These are phyloP conservation scores for Sus cebifrons DNA, from an alignment of 2,797 vertebrate species.

Conservation along the genomic window DNA sequence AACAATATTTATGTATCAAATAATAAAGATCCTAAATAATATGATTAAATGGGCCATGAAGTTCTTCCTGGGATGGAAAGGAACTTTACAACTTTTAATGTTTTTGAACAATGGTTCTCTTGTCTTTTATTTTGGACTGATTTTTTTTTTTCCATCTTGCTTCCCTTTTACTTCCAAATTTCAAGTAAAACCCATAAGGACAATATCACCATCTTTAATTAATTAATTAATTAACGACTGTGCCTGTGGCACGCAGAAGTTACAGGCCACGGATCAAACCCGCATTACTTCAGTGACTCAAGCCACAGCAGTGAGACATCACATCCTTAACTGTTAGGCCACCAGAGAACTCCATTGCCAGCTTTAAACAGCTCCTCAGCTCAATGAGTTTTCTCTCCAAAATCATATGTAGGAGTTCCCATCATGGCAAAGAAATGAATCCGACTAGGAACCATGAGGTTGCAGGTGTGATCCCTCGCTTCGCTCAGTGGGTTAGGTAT, in stretches of 20 bases:
- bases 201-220: not conserved
- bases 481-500: too few relatives aligned
- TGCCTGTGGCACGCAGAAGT: too few relatives aligned
- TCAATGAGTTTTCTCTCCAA: constrained; percentile 55
- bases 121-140: constrained; percentile 71
- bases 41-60: constrained; percentile 57
- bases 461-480: too few relatives aligned
- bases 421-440: too few relatives aligned
- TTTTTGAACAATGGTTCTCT: constrained; percentile 42
- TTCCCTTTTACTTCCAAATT: constrained; percentile 71
- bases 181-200: constrained; percentile 65
- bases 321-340: too few relatives aligned
- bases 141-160: constrained; percentile 65
- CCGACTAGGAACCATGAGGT: too few relatives aligned
- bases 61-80: not conserved
- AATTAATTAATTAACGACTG: too few relatives aligned
- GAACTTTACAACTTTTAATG: constrained; percentile 40
- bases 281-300: too few relatives aligned
- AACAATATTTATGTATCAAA: constrained; percentile 27
- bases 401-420: not conserved
- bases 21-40: not conserved
- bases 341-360: not conserved
- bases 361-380: constrained; percentile 21
- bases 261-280: too few relatives aligned
- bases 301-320: too few relatives aligned